Evolutionary conservation across 1,140 invertebrate species (phyloP), one percentile per base, ranked within the genome.

Genomic region (Bombus cullumanus): DNA sequence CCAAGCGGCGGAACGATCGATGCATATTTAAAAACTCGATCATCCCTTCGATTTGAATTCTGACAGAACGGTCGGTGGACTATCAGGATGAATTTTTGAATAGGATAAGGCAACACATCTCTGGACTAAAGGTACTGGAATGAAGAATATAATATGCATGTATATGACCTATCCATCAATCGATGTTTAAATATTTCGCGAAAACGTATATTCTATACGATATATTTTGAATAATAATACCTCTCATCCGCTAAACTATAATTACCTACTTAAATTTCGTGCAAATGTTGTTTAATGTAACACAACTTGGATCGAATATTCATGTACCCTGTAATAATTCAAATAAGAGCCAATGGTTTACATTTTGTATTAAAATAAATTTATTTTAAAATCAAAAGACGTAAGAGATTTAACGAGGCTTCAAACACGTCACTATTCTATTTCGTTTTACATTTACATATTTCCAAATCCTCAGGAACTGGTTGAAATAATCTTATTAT

Each of bases 1-100:
- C 34, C 5, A 34, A 37, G 41, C 74, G 57, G 75, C 68, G 81
- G 79, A 72, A 77, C 85, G 85, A 75, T 80, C 78, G 90, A 85
- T 91, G 88, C 88, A 91, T 91, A 91, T 91, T 91, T 91, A 91
- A 91, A 72, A 69, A 86, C 79, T 88, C 90, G 88, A 91, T 91
- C 88, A 88, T 89, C 88, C 85, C 71, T 64, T 59, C 83, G 82
- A 66, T 84, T 83, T 88, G 88, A 88, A 90, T 86, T 90, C 86
- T 83, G 74, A 66, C 86, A 81, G 80, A 78, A 47, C 84, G 79
- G 90, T 86, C 78, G 39, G 28, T 37, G 31, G 28, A 12, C 79
- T 53, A 34, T 75, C 78, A 15, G 25, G 66, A 83, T 88, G 39
- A 90, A 90, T 90, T 88, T 90, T 90, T 86, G 72, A 90, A 90